Conservation (phyloP, 2,113 vertebrate species). For the Hippocampus guttulatus region DNA sequence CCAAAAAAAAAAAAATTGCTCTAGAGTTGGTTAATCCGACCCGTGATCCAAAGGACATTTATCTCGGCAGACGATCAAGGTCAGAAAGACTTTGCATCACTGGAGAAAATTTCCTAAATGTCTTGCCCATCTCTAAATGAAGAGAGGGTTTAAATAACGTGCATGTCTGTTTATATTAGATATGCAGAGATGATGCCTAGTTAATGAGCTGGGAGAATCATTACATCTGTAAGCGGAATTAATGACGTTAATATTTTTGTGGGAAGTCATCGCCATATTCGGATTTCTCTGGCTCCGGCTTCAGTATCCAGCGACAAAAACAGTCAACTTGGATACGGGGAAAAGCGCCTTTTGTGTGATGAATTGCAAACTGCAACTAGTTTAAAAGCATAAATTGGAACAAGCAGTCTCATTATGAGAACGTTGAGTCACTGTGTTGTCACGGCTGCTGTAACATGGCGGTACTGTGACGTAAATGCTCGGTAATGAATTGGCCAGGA, state of each 20-base stretch:
- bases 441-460: conserved; percentile 4
- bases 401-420: conserved; percentile 10
- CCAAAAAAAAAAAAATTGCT: background rate
- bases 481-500: conserved; percentile 13
- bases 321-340: conserved; percentile 23
- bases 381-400: conserved; percentile 9
- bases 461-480: conserved; percentile 23
- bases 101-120: background rate
- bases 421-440: conserved; percentile 36
- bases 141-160: background rate
- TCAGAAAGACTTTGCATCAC: background rate
- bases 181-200: background rate
- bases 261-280: background rate
- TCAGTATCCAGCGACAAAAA: background rate
- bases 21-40: background rate
- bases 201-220: background rate
- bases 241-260: background rate
- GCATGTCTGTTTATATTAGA: background rate
- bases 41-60: background rate
- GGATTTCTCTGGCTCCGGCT: background rate
- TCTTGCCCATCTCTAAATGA: background rate
- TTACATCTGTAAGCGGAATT: background rate
- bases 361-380: conserved; percentile 11
- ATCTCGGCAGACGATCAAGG: background rate
- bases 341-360: conserved; percentile 5